phyloP scores from a whole-genome alignment of 2,888 invertebrate genomes.

The Brenthis ino region DNA sequence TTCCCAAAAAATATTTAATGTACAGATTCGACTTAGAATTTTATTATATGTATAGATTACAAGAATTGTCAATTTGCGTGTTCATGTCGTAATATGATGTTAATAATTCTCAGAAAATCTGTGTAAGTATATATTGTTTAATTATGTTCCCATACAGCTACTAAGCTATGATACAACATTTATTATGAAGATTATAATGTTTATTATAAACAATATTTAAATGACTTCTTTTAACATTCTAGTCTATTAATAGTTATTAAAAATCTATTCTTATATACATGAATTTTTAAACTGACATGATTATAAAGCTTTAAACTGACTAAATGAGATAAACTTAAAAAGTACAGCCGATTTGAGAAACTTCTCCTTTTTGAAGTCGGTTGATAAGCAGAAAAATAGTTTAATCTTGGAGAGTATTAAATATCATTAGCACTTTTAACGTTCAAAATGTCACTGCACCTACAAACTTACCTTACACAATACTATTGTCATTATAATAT shows the following conservation, averaged over 20 bases:
- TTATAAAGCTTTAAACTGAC: too few species aligned
- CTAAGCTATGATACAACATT: neutral
- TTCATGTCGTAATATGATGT: neutral
- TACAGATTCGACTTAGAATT: too few species aligned
- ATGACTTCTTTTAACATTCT: neutral
- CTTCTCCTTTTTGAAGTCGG: too few species aligned
- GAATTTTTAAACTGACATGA: too few species aligned
- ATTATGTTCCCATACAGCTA: neutral
- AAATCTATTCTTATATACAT: too few species aligned
- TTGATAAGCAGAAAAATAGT: neutral
- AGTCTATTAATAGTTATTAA: too few species aligned
- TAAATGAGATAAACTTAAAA: too few species aligned
- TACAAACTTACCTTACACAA: conserved; percentile 28
- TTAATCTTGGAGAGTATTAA: conserved; percentile 11
- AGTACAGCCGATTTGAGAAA: too few species aligned
- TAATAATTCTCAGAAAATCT: too few species aligned
- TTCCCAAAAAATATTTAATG: too few species aligned
- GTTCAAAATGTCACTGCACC: conserved; percentile 21
- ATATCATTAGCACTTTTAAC: conserved; percentile 21
- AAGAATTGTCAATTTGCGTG: neutral
- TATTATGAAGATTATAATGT: neutral
- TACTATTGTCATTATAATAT: conserved; percentile 25
- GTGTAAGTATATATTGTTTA: too few species aligned
- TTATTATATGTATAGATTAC: too few species aligned
- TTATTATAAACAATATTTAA: neutral